Conservation (phyloP, 1,140 invertebrate genomes). For the Tetramorium simillimum region DNA sequence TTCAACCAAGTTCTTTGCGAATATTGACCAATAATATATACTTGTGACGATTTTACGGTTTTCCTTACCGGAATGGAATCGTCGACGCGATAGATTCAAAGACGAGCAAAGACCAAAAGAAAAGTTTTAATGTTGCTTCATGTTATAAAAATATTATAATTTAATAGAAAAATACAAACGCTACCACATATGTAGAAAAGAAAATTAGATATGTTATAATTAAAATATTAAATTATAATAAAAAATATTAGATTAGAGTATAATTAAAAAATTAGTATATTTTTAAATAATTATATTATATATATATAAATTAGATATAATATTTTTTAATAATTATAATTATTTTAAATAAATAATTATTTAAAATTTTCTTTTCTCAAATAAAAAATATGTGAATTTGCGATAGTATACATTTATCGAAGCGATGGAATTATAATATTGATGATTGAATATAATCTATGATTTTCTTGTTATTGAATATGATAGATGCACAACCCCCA, state of each 20-base stretch:
- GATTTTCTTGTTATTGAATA: not conserved
- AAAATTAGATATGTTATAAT: not conserved
- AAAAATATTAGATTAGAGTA: not conserved
- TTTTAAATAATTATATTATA: no score
- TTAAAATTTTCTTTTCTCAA: not conserved
- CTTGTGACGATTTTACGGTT: not conserved
- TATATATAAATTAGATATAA: no score
- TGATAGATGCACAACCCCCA: not conserved
- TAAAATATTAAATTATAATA: no score
- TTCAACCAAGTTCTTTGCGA: not conserved
- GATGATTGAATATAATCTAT: no score
- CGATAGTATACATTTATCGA: not conserved
- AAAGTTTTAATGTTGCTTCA: not conserved
- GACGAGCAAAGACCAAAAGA: not conserved
- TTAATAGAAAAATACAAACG: not conserved
- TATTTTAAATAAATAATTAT: no score
- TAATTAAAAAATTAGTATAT: not conserved
- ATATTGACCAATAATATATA: slow-evolving; percentile 1
- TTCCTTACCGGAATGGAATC: slow-evolving; percentile 1
- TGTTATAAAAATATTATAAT: not conserved
- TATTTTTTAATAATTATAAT: no score
- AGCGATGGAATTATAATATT: not conserved
- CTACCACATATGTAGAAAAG: not conserved
- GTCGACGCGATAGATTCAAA: not conserved
- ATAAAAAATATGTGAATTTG: not conserved